Conservation (phyloP, 2,113 vertebrate genomes). For the Hiodon alosoides region DNA sequence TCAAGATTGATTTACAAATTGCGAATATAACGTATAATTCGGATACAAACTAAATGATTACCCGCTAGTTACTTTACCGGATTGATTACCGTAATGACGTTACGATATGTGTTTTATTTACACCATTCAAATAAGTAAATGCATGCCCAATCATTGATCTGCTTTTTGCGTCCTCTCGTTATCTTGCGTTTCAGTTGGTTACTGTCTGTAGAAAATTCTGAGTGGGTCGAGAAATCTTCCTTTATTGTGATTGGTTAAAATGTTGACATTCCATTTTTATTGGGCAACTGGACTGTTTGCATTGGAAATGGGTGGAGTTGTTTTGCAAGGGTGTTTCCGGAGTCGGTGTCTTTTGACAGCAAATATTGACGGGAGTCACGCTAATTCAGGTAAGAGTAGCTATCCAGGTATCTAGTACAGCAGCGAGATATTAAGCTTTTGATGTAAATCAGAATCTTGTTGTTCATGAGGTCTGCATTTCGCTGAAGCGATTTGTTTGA, state of each 20-base stretch:
- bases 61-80: no score
- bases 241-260: slow-evolving; percentile 39
- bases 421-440: neutral
- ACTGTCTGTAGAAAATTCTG: accelerated
- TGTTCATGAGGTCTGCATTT: neutral
- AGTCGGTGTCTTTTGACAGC: slow-evolving; percentile 46
- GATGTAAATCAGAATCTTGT: neutral
- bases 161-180: neutral
- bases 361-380: slow-evolving; percentile 44
- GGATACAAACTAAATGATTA: no score
- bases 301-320: slow-evolving; percentile 36
- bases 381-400: slow-evolving; percentile 51
- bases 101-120: no score
- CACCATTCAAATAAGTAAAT: no score
- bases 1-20: no score
- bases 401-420: neutral
- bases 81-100: no score
- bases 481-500: neutral
- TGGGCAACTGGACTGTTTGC: slow-evolving; percentile 29
- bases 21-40: no score
- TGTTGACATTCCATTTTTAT: slow-evolving; percentile 23
- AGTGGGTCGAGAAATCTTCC: neutral
- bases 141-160: slow-evolving; percentile 5
- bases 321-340: slow-evolving; percentile 40
- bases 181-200: slow-evolving; percentile 26